Evolutionary conservation across 1,140 invertebrate species (phyloP).

Genomic region (Drosophila ambigua): DNA sequence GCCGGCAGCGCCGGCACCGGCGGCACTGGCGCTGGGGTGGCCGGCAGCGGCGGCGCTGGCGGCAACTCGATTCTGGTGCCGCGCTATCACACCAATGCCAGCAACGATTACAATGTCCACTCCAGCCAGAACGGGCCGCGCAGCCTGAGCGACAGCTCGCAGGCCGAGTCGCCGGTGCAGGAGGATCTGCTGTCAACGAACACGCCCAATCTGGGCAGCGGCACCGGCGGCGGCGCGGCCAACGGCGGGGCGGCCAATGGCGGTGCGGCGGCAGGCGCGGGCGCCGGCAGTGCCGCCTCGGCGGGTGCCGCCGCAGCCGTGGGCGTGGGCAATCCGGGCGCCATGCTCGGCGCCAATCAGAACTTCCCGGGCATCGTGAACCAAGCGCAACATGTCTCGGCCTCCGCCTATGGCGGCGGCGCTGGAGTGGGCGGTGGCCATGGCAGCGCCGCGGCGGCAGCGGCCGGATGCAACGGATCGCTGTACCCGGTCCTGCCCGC

Average conservation of each 20-base stretch:
- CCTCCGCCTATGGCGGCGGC: constrained; percentile 62
- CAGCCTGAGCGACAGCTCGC: constrained; percentile 91
- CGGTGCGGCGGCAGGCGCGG: constrained; percentile 68
- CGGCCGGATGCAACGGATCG: constrained; percentile 86
- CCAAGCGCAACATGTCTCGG: constrained; percentile 76
- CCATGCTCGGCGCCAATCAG: constrained; percentile 73
- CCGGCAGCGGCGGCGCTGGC: constrained; percentile 48
- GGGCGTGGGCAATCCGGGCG: constrained; percentile 75
- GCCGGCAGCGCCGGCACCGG: constrained; percentile 53
- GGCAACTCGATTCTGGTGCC: constrained; percentile 84
- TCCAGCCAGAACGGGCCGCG: constrained; percentile 85
- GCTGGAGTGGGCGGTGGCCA: constrained; percentile 62
- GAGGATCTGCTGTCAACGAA: constrained; percentile 88
- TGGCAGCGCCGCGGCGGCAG: constrained; percentile 63
- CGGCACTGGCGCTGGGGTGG: constrained; percentile 47
- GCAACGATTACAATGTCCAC: constrained; percentile 82
- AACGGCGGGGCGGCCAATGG: constrained; percentile 87
- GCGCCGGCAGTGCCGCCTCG: constrained; percentile 86
- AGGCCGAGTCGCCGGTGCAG: constrained; percentile 92
- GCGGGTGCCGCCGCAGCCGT: constrained; percentile 83
- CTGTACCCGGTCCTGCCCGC: constrained; percentile 90
- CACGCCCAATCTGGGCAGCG: constrained; percentile 83
- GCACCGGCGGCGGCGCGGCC: constrained; percentile 83
- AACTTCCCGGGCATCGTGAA: constrained; percentile 80
- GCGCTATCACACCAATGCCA: constrained; percentile 85